Conservation (phyloP, 2,888 invertebrate species). For the Exocentrus adspersus region DNA sequence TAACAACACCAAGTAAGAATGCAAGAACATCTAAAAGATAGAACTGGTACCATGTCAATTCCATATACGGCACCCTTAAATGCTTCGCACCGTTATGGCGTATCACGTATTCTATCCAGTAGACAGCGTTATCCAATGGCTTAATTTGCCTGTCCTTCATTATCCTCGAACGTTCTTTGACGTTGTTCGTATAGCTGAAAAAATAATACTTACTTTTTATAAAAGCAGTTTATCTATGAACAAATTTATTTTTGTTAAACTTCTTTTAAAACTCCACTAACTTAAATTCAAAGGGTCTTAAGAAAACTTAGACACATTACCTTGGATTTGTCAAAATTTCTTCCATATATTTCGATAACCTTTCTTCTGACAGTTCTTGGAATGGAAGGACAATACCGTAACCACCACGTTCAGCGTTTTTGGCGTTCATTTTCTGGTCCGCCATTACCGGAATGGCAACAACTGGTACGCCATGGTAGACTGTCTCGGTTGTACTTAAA, state of each 20-base stretch:
- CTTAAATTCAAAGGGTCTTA: too few relatives aligned
- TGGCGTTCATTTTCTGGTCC: slow-evolving; percentile 36
- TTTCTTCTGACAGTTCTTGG: slow-evolving; percentile 27
- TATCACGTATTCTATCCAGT: slow-evolving; percentile 44
- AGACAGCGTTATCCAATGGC: slow-evolving; percentile 38
- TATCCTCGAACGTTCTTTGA: slow-evolving; percentile 33
- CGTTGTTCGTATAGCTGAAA: slow-evolving; percentile 37
- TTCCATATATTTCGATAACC: slow-evolving; percentile 18
- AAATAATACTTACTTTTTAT: too few relatives aligned
- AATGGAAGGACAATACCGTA: slow-evolving; percentile 21
- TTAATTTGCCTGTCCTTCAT: slow-evolving; percentile 38
- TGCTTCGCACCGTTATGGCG: slow-evolving; percentile 42
- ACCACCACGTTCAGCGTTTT: slow-evolving; percentile 17
- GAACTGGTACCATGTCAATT: slow-evolving; percentile 43
- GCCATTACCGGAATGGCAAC: slow-evolving; percentile 34
- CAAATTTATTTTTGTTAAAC: too few relatives aligned
- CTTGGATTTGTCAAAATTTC: slow-evolving; percentile 36
- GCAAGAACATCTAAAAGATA: slow-evolving; percentile 40
- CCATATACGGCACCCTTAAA: slow-evolving; percentile 38
- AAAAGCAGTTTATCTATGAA: too few relatives aligned
- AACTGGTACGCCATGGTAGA: slow-evolving; percentile 36
- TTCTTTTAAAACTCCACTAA: too few relatives aligned
- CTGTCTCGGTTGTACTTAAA: slow-evolving; percentile 32
- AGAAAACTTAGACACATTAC: too few relatives aligned
- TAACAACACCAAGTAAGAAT: slow-evolving; percentile 10